phyloP scores from a whole-genome alignment of 2,113 vertebrate genomes.

The Tor tambroides region DNA sequence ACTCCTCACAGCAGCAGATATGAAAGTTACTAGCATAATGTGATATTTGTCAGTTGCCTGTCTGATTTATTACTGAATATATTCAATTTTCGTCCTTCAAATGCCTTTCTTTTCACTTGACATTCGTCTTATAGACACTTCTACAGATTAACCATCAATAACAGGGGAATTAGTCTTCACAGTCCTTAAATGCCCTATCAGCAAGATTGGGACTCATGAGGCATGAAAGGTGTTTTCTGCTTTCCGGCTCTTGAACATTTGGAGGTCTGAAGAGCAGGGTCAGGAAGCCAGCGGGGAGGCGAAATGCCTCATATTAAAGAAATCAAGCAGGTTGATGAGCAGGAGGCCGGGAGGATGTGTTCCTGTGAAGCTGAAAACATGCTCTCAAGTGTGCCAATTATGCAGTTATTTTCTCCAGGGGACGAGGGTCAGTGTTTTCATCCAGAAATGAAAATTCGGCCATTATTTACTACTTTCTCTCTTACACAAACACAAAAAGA shows the following conservation, averaged over 20 bases:
- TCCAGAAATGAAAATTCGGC: neutral
- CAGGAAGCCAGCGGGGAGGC: neutral
- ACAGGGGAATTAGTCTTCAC: neutral
- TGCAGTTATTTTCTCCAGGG: neutral
- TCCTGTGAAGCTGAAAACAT: neutral
- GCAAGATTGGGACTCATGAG: constrained; percentile 20
- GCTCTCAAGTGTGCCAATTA: neutral
- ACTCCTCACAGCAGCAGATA: neutral
- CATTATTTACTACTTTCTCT: neutral
- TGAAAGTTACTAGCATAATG: neutral
- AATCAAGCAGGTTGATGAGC: constrained; percentile 13
- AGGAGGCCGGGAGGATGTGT: neutral
- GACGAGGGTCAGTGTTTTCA: neutral
- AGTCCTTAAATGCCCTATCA: constrained; percentile 4
- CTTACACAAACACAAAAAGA: neutral
- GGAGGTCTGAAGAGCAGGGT: neutral
- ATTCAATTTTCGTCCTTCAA: neutral
- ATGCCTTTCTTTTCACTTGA: neutral
- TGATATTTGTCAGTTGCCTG: neutral
- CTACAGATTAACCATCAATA: neutral
- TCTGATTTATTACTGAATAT: neutral
- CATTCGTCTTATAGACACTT: neutral
- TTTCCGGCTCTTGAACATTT: constrained; percentile 13
- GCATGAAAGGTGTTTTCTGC: constrained; percentile 28
- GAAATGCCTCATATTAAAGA: constrained; percentile 19